phyloP scores from a whole-genome alignment of 2,888 invertebrate genomes.

The Drosophila eohydei region DNA sequence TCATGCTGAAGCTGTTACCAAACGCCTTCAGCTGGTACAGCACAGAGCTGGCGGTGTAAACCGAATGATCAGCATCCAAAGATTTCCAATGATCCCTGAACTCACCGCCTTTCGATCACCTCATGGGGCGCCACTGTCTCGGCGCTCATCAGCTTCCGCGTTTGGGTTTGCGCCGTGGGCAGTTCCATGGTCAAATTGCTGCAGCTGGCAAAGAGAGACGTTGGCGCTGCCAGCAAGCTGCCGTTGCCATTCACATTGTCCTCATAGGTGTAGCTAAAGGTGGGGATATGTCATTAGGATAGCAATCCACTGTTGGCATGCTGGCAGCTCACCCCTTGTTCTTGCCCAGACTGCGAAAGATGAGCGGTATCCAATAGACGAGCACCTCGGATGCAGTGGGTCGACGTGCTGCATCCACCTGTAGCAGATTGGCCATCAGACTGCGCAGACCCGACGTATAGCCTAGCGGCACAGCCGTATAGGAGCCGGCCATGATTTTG shows the following conservation, averaged over 20 bases:
- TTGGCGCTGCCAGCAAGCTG: slow-evolving; percentile 46
- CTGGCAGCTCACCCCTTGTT: slow-evolving; percentile 79
- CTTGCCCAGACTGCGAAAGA: slow-evolving; percentile 84
- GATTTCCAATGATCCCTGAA: not conserved
- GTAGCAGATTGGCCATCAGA: slow-evolving; percentile 87
- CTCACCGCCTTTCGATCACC: slow-evolving; percentile 81
- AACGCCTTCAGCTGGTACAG: slow-evolving; percentile 87
- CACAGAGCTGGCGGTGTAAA: slow-evolving; percentile 84
- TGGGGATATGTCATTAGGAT: too few relatives aligned
- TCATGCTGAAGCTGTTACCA: slow-evolving; percentile 85
- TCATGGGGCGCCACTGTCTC: slow-evolving; percentile 82
- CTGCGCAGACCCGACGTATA: slow-evolving; percentile 88
- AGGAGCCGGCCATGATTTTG: slow-evolving; percentile 90
- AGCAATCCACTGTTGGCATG: not conserved
- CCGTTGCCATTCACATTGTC: slow-evolving; percentile 68
- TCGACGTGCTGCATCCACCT: slow-evolving; percentile 87
- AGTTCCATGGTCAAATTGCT: slow-evolving; percentile 64
- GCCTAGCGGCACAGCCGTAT: slow-evolving; percentile 88
- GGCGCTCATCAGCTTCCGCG: slow-evolving; percentile 83
- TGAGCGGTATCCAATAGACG: slow-evolving; percentile 86
- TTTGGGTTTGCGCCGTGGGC: slow-evolving; percentile 82
- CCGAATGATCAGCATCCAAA: not conserved
- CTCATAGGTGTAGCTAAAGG: slow-evolving; percentile 80
- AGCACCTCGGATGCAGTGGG: slow-evolving; percentile 88
- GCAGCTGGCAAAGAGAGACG: slow-evolving; percentile 41